Conservation (phyloP, 1,140 invertebrate species). For the Drosophila nigromelanica region DNA sequence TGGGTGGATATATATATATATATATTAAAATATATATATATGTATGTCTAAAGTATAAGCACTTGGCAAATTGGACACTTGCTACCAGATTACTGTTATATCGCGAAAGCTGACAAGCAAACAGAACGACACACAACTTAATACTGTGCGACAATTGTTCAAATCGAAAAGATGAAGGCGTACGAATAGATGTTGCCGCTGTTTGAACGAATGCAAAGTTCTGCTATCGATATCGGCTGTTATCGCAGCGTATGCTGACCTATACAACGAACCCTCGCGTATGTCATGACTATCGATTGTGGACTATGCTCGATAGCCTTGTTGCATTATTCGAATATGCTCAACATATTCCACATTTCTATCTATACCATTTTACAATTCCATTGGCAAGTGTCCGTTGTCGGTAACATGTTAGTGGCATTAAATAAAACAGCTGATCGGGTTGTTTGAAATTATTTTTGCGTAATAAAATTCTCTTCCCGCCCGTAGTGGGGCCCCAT, state of each 20-base stretch:
- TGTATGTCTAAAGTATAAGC: conserved; percentile 16
- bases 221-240: conserved; percentile 16
- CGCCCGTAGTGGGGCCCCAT: too few species aligned
- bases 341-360: too few species aligned
- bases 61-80: conserved; percentile 38
- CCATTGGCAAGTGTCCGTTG: too few species aligned
- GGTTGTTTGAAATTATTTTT: background rate
- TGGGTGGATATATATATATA: conserved; percentile 36
- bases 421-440: background rate
- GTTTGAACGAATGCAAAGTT: conserved; percentile 11
- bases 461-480: too few species aligned
- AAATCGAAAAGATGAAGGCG: conserved; percentile 45
- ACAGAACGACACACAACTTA: conserved; percentile 54
- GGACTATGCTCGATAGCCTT: too few species aligned
- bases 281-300: background rate
- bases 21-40: conserved; percentile 17
- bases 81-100: conserved; percentile 29
- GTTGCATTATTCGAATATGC: too few species aligned
- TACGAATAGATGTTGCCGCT: conserved; percentile 9
- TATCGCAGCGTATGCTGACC: conserved; percentile 12
- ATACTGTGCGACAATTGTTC: conserved; percentile 48
- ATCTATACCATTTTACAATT: too few species aligned
- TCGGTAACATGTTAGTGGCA: too few species aligned
- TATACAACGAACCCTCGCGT: conserved; percentile 1
- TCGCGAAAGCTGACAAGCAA: conserved; percentile 50